These are phyloP conservation scores for Drosophila subsilvestris DNA, from an alignment of 2,888 invertebrate genomes.

Conservation along the genomic window DNA sequence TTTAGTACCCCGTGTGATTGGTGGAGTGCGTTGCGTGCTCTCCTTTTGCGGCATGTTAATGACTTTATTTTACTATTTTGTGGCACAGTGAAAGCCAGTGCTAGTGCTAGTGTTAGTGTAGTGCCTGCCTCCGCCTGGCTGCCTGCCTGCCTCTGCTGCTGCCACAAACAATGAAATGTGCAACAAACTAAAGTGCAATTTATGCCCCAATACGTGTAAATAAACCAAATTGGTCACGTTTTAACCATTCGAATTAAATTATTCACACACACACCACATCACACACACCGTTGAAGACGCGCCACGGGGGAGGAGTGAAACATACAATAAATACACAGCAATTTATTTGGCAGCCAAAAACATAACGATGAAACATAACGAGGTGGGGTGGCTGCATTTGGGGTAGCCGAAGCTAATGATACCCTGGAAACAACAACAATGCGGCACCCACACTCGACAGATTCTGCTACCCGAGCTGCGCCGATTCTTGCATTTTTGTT, in stretches of 20 bases:
- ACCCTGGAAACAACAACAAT: background rate
- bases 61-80: conserved; percentile 45
- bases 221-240: conserved; percentile 84
- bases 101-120: background rate
- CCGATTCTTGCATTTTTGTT: background rate
- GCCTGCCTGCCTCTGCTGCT: background rate
- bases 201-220: conserved; percentile 83
- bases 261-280: conserved; percentile 25
- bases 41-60: conserved; percentile 62
- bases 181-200: conserved; percentile 73
- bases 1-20: conserved; percentile 47
- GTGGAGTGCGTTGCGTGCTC: conserved; percentile 56
- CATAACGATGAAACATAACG: conserved; percentile 3
- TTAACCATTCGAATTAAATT: conserved; percentile 76
- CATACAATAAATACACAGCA: conserved; percentile 66
- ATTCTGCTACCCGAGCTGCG: background rate
- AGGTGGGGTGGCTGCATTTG: background rate
- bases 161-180: conserved; percentile 27
- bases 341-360: conserved; percentile 62
- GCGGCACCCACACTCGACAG: background rate
- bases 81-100: background rate
- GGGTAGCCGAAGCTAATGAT: background rate
- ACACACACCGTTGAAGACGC: background rate
- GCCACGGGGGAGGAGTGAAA: conserved; percentile 37
- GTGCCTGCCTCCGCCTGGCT: background rate